These are phyloP conservation scores for Opisthograptis luteolata DNA, from an alignment of 2,888 invertebrate species.

Conservation along the genomic window DNA sequence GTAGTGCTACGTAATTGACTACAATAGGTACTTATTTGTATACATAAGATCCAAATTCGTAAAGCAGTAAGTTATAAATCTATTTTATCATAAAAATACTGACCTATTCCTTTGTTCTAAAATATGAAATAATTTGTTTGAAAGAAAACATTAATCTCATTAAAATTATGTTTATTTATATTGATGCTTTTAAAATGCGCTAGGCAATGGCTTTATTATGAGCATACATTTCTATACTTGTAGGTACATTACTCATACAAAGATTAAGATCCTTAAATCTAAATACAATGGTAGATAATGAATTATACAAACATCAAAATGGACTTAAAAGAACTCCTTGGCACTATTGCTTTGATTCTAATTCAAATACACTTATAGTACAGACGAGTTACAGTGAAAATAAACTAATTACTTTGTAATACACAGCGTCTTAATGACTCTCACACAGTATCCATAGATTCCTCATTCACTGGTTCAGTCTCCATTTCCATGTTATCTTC, in stretches of 20 bases:
- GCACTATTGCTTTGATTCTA: constrained; percentile 58
- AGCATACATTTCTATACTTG: constrained; percentile 39
- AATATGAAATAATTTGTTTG: not conserved
- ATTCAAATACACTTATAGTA: constrained; percentile 43
- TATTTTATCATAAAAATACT: too few relatives aligned
- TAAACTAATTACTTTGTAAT: constrained; percentile 48
- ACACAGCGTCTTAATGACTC: constrained; percentile 51
- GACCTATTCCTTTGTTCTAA: not conserved
- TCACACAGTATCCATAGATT: constrained; percentile 81
- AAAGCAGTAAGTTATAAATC: too few relatives aligned
- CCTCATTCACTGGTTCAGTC: constrained; percentile 74
- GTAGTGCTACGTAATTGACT: not conserved
- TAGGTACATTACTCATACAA: constrained; percentile 44
- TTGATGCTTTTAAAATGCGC: constrained; percentile 48
- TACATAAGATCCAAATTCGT: too few relatives aligned
- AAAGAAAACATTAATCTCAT: constrained; percentile 39
- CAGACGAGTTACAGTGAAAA: constrained; percentile 47
- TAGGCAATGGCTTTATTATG: constrained; percentile 34
- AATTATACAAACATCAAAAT: constrained; percentile 17
- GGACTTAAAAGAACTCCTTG: constrained; percentile 45
- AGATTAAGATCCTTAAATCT: constrained; percentile 30
- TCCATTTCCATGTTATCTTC: constrained; percentile 84
- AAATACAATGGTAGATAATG: constrained; percentile 17
- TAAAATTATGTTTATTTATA: constrained; percentile 58
- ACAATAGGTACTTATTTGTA: not conserved